Base-by-base conservation (phyloP, 37 sponge, comb jelly and placozoan genomes). In the Bolinopsis microptera region DNA sequence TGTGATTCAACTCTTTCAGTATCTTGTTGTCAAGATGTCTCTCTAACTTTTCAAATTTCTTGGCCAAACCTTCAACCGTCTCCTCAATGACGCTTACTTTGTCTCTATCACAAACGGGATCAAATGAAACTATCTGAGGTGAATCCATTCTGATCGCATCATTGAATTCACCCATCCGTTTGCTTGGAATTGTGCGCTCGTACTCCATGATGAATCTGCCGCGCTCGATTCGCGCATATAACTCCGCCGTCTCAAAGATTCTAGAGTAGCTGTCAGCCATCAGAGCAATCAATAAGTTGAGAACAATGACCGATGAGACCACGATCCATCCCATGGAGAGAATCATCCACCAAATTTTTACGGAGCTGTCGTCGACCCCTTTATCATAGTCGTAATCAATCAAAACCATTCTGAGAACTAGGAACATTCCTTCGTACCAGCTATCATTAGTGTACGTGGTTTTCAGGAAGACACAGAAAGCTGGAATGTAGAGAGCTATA, bases 61-160 rank as follows among this genome's bases (percentile, higher is more conserved):
- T 72, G 26, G 31, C 18, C 26, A 72, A 21, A n/a, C 31, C 75
- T n/a, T 72, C 75, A 8, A 72, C 75, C 75, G 75, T 72, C 75
- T 72, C 75, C 75, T 72, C 75, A 28, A 72, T 72, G 5, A 72
- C 75, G 26, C 31, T 72, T 72, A 72, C 75, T 28, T 72, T 72
- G 75, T 72, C 75, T n/a, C 75, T 72, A 21, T 72, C 75, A 72
- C 75, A 72, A 72, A 72, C 75, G 18, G 75, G 75, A 21, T 72
- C 75, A 28, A 72, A 72, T 3, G 75, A 23, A 8, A 72, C 75
- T 30, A 72, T 72, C 31, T 72, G 75, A 21, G 75, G 75, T 8
- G 75, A 72, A 30, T 72, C 31, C 26, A 28, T 28, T 21, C 31
- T 72, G 75, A 72, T 72, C 26, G n/a, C 18, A n/a, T 72, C 75